Base-by-base conservation (phyloP, 2,888 invertebrate species). In the Chironomus tentans region DNA sequence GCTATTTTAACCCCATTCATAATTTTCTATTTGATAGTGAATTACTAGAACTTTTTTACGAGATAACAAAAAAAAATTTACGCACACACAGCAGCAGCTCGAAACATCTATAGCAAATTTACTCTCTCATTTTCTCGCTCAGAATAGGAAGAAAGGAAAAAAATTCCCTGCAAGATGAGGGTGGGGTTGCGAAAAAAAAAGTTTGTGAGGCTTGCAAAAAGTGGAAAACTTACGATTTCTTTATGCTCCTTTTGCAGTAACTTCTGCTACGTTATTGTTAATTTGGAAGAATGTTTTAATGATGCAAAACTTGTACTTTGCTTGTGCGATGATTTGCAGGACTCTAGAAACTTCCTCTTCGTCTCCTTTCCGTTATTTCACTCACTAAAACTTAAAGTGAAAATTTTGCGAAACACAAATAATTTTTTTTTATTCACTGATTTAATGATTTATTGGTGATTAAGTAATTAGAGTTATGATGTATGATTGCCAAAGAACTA, bases 161-260 rank as follows among this genome's bases (percentile, higher is more conserved):
- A 56, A 56, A 4, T 56, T 74, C 65, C 18, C 15, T 18, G 68
- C 74, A 74, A 72, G 68, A 46, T 56, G 72, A 68, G 74, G 74
- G 74, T 74, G 74, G 74, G 74, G 74, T 74, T 74, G 74, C 12
- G 46, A 68, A 68, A 68, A 68, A n/a, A 38, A 46, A 68, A 38
- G 28, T 15, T 56, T 15, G 0, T 56, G 1, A 18, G 18, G 2
- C 18, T 56, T 56, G 56, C 15, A 15, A 21, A 68, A 68, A 68
- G 18, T 15, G 21, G 24, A 28, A 24, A 28, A 68, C 68, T 68
- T 68, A 68, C 68, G 21, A 22, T 12, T 18, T 62, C 15, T 62
- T 62, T 18, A 62, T 21, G 62, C 21, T 21, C 2, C 21, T 65
- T 65, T 13, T 21, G 18, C 65, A 22, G 21, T 10, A 3, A n/a